A percentile compares a stretch with the other conserved stretches of the same genome.
phyloP scores from a whole-genome alignment of 2,888 invertebrate genomes.

The Hyposoter dolosus region DNA sequence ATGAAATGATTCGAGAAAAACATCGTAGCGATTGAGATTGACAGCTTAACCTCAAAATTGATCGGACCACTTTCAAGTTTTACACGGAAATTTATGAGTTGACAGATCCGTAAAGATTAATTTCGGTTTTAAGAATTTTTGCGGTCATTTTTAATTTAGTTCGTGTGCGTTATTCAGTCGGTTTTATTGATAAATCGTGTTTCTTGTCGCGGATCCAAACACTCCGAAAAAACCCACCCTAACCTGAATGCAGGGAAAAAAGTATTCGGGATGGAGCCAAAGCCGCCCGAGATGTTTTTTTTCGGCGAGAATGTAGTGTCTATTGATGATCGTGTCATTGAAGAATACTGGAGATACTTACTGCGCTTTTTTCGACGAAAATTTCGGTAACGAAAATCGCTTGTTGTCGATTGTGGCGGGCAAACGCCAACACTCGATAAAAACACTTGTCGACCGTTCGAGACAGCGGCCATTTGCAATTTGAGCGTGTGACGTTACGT shows the following conservation, averaged over 20 bases:
- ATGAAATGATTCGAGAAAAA: background rate
- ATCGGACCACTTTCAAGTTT: background rate
- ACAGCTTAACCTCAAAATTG: constrained; percentile 36
- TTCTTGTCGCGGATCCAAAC: background rate
- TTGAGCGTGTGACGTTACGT: constrained; percentile 26
- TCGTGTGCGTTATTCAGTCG: background rate
- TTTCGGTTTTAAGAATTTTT: background rate
- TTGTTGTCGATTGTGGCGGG: constrained; percentile 58
- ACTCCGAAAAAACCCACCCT: constrained; percentile 11
- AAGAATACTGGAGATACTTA: constrained; percentile 34
- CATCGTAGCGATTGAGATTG: background rate
- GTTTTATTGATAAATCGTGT: background rate
- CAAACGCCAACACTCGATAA: constrained; percentile 48
- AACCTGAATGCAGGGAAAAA: constrained; percentile 6
- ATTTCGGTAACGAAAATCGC: constrained; percentile 41
- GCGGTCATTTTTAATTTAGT: background rate
- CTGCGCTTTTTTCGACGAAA: constrained; percentile 47
- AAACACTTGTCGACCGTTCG: constrained; percentile 55
- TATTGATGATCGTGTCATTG: background rate
- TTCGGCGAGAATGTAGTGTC: background rate
- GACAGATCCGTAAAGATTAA: background rate
- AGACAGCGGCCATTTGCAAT: constrained; percentile 64
- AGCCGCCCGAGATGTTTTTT: background rate
- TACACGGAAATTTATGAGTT: background rate
- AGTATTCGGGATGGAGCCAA: background rate